phyloP scores from a whole-genome alignment of 2,888 invertebrate genomes.

The Heteromurus nitidus region DNA sequence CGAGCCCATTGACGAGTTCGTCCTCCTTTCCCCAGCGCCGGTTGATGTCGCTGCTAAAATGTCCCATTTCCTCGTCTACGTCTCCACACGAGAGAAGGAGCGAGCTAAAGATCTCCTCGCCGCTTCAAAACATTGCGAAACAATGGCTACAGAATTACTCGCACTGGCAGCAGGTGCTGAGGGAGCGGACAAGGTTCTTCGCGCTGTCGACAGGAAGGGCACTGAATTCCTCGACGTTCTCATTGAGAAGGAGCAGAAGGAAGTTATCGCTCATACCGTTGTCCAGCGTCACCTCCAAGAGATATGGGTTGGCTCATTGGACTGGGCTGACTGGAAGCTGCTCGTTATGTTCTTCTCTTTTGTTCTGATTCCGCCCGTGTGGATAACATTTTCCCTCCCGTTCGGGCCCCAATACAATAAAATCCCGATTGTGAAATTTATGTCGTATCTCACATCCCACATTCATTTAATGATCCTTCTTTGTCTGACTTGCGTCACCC shows the following conservation, averaged over 20 bases:
- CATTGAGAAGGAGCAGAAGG: slow-evolving; percentile 99
- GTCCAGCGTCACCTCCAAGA: slow-evolving; percentile 97
- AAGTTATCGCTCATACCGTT: slow-evolving; percentile 94
- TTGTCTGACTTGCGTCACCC: slow-evolving; percentile 91
- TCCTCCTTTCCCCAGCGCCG: slow-evolving; percentile 97
- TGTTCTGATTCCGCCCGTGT: slow-evolving; percentile 95
- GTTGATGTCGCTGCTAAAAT: slow-evolving; percentile 99
- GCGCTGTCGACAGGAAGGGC: slow-evolving; percentile 94
- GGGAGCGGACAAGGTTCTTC: slow-evolving; percentile 94
- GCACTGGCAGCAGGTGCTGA: slow-evolving; percentile 95
- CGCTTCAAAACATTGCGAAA: slow-evolving; percentile 96
- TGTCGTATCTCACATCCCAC: slow-evolving; percentile 99
- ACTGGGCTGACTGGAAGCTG: slow-evolving; percentile 97
- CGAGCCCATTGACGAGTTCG: slow-evolving; percentile 97
- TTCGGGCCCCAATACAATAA: slow-evolving; percentile 96
- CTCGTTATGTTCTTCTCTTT: slow-evolving; percentile 94
- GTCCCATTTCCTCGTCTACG: slow-evolving; percentile 90
- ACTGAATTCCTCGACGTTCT: slow-evolving; percentile 96
- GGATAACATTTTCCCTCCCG: slow-evolving; percentile 96
- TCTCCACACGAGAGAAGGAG: slow-evolving; percentile 96
- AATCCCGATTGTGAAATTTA: slow-evolving; percentile 99
- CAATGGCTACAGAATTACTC: slow-evolving; percentile 96
- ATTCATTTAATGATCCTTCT: slow-evolving; percentile 96
- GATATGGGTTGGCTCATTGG: slow-evolving; percentile 96
- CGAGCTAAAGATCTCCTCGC: slow-evolving; percentile 96